These are phyloP conservation scores for Polylopha cassiicola DNA, from an alignment of 2,888 invertebrate species.

Conservation along the genomic window DNA sequence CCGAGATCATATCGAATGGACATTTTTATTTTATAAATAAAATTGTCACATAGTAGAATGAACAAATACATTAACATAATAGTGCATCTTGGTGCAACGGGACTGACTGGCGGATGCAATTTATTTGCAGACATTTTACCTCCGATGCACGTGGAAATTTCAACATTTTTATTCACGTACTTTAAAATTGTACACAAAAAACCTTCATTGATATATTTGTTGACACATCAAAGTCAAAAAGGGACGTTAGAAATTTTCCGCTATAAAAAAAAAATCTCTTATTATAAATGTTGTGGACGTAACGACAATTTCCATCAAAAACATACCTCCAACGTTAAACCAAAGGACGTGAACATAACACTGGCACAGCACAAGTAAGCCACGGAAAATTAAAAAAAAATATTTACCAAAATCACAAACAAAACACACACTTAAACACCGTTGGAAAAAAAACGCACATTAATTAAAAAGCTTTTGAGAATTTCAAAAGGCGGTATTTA, in stretches of 20 bases:
- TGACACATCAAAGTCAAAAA: too few species aligned
- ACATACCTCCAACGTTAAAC: constrained; percentile 14
- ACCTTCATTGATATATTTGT: too few species aligned
- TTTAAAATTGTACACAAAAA: too few species aligned
- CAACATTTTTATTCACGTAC: too few species aligned
- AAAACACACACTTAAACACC: constrained; percentile 30
- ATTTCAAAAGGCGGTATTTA: constrained; percentile 25
- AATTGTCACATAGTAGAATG: too few species aligned
- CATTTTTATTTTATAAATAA: too few species aligned
- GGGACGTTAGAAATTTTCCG: too few species aligned
- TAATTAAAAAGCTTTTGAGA: constrained; percentile 54
- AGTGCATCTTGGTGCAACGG: constrained; percentile 18
- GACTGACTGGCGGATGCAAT: constrained; percentile 16
- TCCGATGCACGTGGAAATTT: not conserved
- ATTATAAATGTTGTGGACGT: too few species aligned
- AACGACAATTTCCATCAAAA: too few species aligned
- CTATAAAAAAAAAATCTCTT: too few species aligned
- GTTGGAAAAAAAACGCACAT: constrained; percentile 42
- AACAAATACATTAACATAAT: too few species aligned
- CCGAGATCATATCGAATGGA: too few species aligned
- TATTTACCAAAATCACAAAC: constrained; percentile 32
- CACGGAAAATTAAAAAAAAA: constrained; percentile 16
- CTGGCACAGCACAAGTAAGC: constrained; percentile 6
- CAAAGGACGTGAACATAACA: constrained; percentile 7
- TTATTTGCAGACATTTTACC: constrained; percentile 13